Percentiles rank a stretch among this genome's conserved stretches.
These are phyloP conservation scores for Phoxinus phoxinus DNA, from an alignment of 2,113 vertebrate genomes.

Conservation along the genomic window DNA sequence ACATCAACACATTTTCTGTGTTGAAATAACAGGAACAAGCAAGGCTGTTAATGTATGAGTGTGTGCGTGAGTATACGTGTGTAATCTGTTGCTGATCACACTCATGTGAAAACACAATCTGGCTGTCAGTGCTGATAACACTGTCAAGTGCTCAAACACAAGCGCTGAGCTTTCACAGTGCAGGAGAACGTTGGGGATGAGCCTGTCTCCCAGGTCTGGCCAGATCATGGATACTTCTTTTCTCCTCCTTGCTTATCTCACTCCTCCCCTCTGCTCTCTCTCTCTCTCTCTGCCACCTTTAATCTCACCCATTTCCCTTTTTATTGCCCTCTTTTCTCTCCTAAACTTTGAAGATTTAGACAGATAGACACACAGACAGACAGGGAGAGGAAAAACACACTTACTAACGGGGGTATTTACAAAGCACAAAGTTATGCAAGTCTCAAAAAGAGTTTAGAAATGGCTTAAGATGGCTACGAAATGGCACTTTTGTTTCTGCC, in stretches of 20 bases:
- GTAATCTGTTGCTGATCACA: conserved; percentile 73
- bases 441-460: background rate
- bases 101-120: conserved; percentile 79
- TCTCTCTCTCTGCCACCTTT: conserved; percentile 29
- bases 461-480: background rate
- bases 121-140: conserved; percentile 78
- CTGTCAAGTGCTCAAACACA: conserved; percentile 71
- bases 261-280: conserved; percentile 46
- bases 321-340: background rate
- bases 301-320: background rate
- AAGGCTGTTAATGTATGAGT: conserved; percentile 42
- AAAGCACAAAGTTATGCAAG: background rate
- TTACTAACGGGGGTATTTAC: background rate
- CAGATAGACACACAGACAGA: background rate
- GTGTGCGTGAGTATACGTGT: conserved; percentile 49
- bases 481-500: background rate
- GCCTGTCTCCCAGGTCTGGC: conserved; percentile 13
- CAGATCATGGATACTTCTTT: conserved; percentile 32
- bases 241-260: conserved; percentile 57
- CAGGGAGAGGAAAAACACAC: background rate
- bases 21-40: conserved; percentile 42
- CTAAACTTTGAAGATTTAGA: conserved; percentile 26
- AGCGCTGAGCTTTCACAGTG: conserved; percentile 72
- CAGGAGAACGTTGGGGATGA: conserved; percentile 40
- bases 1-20: conserved; percentile 53